Base-by-base conservation (phyloP, 2,888 invertebrate genomes). In the Eilema caniola region DNA sequence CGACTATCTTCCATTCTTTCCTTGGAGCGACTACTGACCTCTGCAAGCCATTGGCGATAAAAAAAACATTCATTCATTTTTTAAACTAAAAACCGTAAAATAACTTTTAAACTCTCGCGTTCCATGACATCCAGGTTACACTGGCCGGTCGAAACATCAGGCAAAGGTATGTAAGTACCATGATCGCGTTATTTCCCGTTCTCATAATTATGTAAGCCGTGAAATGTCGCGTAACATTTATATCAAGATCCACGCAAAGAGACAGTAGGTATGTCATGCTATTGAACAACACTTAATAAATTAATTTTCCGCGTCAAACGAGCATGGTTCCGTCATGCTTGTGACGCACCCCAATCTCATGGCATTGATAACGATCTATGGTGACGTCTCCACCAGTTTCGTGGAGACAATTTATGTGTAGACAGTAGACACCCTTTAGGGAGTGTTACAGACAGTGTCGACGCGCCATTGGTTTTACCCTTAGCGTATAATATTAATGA, bases 341-440 rank as follows among this genome's bases (percentile, higher is more conserved):
- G 53, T 25, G 57, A 69, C 57, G 33, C 64, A 61, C 24, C 62
- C 41, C 53, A 61, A 57, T 37, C 16, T 20, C n/a, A 61, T 33
- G 25, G 60, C 10, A 8, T 20, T 65, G 69, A 69, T 69, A 69
- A 65, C 65, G 31, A 69, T 60, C 69, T 24, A 60, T 61, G 65
- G 65, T 16, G 65, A 69, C 65, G 33, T 69, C 69, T 65, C 65
- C 60, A 64, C 69, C 69, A 61, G 41, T 69, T 28, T 53, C 25
- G 64, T 41, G 37, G 28, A 16, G 61, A 67, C 1, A 62, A 57
- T 68, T 56, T 57, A 62, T 68, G n/a, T 56, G 57, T 47, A 14
- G 10, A 24, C 57, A 68, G 25, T 47, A 20, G 4, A 47, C 47
- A 47, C 61, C 59, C 66, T 28, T 53, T 67, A 28, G n/a, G 24